Base-by-base conservation (phyloP, 2,113 vertebrate species). In the Dromas ardeola region DNA sequence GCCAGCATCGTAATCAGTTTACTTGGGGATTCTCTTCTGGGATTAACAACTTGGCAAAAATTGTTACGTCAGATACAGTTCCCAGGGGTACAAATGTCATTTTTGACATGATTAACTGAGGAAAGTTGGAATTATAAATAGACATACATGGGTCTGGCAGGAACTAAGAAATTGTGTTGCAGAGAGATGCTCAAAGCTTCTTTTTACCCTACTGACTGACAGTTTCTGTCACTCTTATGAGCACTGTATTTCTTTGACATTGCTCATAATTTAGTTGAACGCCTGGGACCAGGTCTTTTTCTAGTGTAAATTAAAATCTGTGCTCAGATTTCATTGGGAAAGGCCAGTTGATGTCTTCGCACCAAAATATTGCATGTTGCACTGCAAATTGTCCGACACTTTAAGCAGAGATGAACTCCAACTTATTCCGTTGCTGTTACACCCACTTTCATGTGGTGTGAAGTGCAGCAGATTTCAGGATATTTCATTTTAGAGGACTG, bases 381-480 rank as follows among this genome's bases (percentile, higher is more conserved):
- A 84, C 89, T 95, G 91, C 78, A 93, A 95, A 94, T 88, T 81
- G 61, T 91, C 83, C 4, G 0, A 89, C 49, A 26, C 73, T 97
- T 93, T 32, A 65, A 69, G 90, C 78, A 91, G 84, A 81, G 87
- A 90, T 90, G 81, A 94, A 85, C 87, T 96, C 78, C 90, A 95
- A 67, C 81, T 96, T 95, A 87, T 91, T 94, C 93, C 70, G n/a
- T 72, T 87, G 87, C 84, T 82, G 81, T 56, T 97, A 91, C 95
- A 96, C 95, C 96, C 95, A 96, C 95, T 93, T 97, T 94, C 93
- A 49, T 96, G 95, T 94, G 95, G 96, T 97, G 93, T 94, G 96
- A 97, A 96, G 66, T 52, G 81, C 84, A 94, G 87, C 95, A 96
- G 95, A 95, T 96, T 97, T 97, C 84, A 89, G 81, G 93, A 84